Conservation (phyloP, 35 echinoderm and acorn worm species). For the Holothuria glaberrima region DNA sequence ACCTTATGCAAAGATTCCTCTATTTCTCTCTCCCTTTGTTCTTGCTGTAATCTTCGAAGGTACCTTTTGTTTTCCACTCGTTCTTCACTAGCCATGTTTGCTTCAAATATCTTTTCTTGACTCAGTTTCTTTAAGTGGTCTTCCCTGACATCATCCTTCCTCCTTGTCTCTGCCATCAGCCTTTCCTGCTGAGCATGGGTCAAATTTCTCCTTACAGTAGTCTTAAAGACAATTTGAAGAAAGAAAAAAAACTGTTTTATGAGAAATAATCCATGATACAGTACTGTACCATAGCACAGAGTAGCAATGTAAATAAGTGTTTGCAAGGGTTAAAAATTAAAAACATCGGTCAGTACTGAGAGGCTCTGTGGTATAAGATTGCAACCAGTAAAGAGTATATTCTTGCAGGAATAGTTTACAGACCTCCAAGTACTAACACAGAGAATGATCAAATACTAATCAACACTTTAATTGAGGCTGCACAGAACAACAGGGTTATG, state of each 20-base stretch:
- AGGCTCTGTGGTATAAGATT: constrained; percentile 32
- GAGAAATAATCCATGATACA: neutral
- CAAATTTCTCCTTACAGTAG: constrained; percentile 85
- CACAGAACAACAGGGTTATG: no score
- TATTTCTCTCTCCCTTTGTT: constrained; percentile 75
- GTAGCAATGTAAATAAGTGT: constrained; percentile 31
- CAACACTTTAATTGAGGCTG: no score
- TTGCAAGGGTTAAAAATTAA: neutral
- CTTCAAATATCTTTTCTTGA: constrained; percentile 85
- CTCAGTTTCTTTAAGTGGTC: constrained; percentile 86
- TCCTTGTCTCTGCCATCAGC: constrained; percentile 79
- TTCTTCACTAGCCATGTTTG: constrained; percentile 99
- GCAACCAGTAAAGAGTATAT: neutral
- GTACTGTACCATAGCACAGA: no score
- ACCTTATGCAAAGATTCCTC: constrained; percentile 79
- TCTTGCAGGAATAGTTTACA: neutral
- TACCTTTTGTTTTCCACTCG: constrained; percentile 87
- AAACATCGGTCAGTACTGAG: neutral
- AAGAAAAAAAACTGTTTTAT: no score
- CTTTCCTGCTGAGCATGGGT: constrained; percentile 96
- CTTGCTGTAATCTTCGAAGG: constrained; percentile 73
- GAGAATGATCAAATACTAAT: no score
- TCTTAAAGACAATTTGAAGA: constrained; percentile 45
- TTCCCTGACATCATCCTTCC: constrained; percentile 79
- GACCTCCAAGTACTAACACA: no score